Evolutionary conservation across 2,113 vertebrate species (phyloP), one percentile per base, ranked within the genome.

Genomic region (Octodon degus): DNA sequence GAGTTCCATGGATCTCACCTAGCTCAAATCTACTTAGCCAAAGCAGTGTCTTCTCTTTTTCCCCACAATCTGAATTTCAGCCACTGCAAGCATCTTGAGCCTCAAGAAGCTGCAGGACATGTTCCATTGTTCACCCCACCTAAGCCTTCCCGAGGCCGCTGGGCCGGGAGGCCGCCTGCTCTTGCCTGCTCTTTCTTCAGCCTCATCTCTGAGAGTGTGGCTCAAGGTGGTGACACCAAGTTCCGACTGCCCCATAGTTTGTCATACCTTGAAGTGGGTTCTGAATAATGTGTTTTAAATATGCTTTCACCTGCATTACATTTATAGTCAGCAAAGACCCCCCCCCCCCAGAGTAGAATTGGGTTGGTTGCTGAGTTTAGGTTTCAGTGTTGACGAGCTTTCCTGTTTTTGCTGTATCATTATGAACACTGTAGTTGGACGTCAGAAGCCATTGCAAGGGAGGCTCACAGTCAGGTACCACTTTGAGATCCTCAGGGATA

Each of bases 331-430:
- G 24, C 25, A 90, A 90, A 90, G 50, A 88, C 72, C 86, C 5
- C 58, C 20, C 20, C 27, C n/a, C 50, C 22, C 79, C 60, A 19
- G n/a, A 80, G 0, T 87, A 37, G 62, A n/a, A 85, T 4, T 82
- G 20, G 13, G 2, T 90, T 94, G 8, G 58, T 77, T 76, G 58
- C 30, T 7, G 47, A 50, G 47, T 37, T 90, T 92, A 50, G 32
- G 47, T 50, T 81, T 96, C n/a, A 77, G 60, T 89, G 47, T 90
- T 90, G n/a, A 37, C 74, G 92, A 27, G 22, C 50, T 79, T 93
- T 72, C 37, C n/a, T 86, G 13, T 65, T 91, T 85, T 37, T 13
- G 70, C 14, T 85, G 4, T 55, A 25, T 63, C 27, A 89, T 92
- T 86, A 30, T 43, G 68, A 89, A 77, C 70, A 62, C 27, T 80